Evolutionary conservation across 2,113 vertebrate genomes (phyloP).

Genomic region (Thamnophis sirtalis): DNA sequence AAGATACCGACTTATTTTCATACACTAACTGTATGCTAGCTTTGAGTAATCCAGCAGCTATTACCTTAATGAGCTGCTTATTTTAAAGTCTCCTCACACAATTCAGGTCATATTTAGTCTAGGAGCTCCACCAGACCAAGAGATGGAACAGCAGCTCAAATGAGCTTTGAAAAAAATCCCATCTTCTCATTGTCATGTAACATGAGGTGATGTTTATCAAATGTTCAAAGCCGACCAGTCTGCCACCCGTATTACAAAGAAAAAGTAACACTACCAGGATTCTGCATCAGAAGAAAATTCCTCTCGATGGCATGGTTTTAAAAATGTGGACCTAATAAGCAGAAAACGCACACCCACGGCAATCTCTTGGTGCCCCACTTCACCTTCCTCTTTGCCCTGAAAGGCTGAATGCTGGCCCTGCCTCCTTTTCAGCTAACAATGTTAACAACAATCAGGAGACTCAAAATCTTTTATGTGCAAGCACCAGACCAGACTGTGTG

Average conservation of each 20-base stretch:
- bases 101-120: slow-evolving; percentile 34
- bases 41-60: slow-evolving; percentile 8
- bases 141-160: slow-evolving; percentile 30
- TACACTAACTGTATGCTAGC: not conserved
- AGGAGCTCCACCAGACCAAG: slow-evolving; percentile 40
- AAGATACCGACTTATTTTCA: not conserved
- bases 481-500: slow-evolving; percentile 75
- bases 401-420: slow-evolving; percentile 60
- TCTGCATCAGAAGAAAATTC: slow-evolving; percentile 53
- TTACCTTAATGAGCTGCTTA: slow-evolving; percentile 33
- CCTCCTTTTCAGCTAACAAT: slow-evolving; percentile 70
- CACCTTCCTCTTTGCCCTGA: slow-evolving; percentile 35
- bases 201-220: slow-evolving; percentile 37
- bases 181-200: slow-evolving; percentile 17
- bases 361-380: slow-evolving; percentile 41
- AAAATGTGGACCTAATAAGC: slow-evolving; percentile 34
- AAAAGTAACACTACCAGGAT: slow-evolving; percentile 33
- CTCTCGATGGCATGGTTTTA: slow-evolving; percentile 52
- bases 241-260: slow-evolving; percentile 24
- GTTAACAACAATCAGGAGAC: slow-evolving; percentile 70
- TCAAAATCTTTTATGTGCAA: slow-evolving; percentile 70
- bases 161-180: slow-evolving; percentile 31
- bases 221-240: slow-evolving; percentile 29
- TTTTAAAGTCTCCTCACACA: slow-evolving; percentile 30
- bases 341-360: slow-evolving; percentile 45